Evolutionary conservation across 2,797 vertebrate species (phyloP).

Genomic region (Jordanella pulchra): DNA sequence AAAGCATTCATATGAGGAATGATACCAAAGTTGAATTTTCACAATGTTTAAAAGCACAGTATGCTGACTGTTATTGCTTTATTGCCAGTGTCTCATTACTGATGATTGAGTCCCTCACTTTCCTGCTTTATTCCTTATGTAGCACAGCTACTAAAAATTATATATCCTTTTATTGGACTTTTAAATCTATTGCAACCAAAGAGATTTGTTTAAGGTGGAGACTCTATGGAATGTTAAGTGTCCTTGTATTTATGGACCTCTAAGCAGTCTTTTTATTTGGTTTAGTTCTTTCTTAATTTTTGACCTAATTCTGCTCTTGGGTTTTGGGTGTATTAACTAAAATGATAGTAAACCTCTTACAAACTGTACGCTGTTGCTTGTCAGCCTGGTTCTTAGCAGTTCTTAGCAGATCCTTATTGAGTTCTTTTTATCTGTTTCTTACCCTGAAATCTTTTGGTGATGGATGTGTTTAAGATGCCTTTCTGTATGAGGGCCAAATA

Average conservation of each 20-base stretch:
- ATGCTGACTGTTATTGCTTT: not conserved
- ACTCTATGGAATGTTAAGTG: not conserved
- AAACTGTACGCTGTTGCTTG: not conserved
- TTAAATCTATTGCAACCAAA: not conserved
- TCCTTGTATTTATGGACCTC: not conserved
- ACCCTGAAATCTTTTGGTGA: not conserved
- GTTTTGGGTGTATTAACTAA: not conserved
- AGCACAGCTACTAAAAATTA: not conserved
- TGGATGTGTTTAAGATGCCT: not conserved
- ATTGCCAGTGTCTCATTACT: not conserved
- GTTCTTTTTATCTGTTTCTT: not conserved
- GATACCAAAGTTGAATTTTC: not conserved
- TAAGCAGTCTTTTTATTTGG: not conserved
- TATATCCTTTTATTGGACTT: not conserved
- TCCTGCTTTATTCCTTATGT: not conserved
- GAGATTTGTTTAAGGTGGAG: not conserved
- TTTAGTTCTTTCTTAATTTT: not conserved
- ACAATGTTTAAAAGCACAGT: not conserved
- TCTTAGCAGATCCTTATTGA: not conserved
- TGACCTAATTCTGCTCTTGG: not conserved
- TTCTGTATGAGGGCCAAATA: conserved; percentile 4
- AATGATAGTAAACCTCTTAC: not conserved
- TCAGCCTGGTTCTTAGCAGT: not conserved
- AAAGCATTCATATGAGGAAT: conserved; percentile 1
- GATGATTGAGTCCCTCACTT: not conserved